Base-by-base conservation (phyloP, 2,113 vertebrate species). In the Lipophrys pholis region DNA sequence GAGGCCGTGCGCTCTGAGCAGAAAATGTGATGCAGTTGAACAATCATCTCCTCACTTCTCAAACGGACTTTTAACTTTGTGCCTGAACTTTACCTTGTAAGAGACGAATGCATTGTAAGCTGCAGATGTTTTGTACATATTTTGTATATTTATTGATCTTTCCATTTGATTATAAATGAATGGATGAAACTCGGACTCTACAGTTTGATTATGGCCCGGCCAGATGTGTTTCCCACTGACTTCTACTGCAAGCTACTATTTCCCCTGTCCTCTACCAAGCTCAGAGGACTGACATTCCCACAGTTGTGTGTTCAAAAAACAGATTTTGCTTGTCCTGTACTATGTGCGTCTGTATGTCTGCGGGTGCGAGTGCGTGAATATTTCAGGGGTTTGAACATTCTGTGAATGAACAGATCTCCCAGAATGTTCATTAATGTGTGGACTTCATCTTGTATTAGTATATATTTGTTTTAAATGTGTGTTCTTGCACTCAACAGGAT, bases 71-170 rank as follows among this genome's bases (percentile, higher is more conserved):
- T 94, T 94, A 86, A 91, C 95, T 96, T 96, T 96, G 96, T 97
- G 96, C 97, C 97, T 97, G 96, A 96, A 96, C 92, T 92, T 73
- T 93, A 96, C 94, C 94, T 94, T 76, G 65, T 78, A 84, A 73
- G 48, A 87, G 85, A 97, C 96, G 95, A 95, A 96, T 94, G 96
- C 95, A 97, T 97, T 97, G 96, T 97, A 97, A 94, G 90, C 95
- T 85, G 88, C 87, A 87, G 76, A 84, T 87, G 77, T 82, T 89
- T 91, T 91, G 85, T 92, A 92, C 76, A 89, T 90, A 86, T 88
- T 92, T 91, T 89, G 71, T 89, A 87, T 81, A 87, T 91, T 85
- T 83, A 84, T 89, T 83, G 71, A 82, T 66, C 73, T 74, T 82
- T 86, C 56, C 64, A 78, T 86, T 80, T 53, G 64, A 83, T 36